Percentiles rank a stretch among this genome's conserved stretches.
phyloP scores from a whole-genome alignment of 1,140 invertebrate genomes.

The Drosophila tani region DNA sequence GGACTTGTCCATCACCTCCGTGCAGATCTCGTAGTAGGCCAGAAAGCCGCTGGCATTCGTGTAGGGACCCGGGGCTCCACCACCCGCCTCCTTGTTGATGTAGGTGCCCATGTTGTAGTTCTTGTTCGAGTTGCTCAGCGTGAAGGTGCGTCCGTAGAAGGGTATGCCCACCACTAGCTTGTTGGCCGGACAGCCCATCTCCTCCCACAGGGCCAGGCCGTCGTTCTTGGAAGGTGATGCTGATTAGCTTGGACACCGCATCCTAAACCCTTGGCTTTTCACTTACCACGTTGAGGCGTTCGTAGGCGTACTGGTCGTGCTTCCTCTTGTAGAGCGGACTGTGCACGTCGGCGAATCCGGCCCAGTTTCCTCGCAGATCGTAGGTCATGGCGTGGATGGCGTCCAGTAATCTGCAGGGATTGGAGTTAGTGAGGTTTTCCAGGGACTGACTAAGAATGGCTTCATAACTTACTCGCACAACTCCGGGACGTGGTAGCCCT shows the following conservation, averaged over 20 bases:
- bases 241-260: conserved; percentile 22
- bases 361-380: conserved; percentile 96
- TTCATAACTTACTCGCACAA: conserved; percentile 90
- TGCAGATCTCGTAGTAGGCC: conserved; percentile 96
- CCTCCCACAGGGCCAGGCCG: conserved; percentile 93
- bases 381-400: conserved; percentile 96
- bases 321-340: conserved; percentile 93
- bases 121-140: conserved; percentile 91
- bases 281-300: conserved; percentile 94
- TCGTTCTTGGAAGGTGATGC: conserved; percentile 89
- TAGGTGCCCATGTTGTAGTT: conserved; percentile 93
- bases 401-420: conserved; percentile 86
- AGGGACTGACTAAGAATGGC: too few species aligned
- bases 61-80: conserved; percentile 92
- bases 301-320: conserved; percentile 94
- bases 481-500: conserved; percentile 95
- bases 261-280: background rate
- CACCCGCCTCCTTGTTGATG: conserved; percentile 94
- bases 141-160: conserved; percentile 94
- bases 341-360: conserved; percentile 94
- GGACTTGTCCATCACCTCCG: conserved; percentile 88
- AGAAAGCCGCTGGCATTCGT: conserved; percentile 94
- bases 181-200: conserved; percentile 93
- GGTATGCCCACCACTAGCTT: conserved; percentile 95
- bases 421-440: background rate